Base-by-base conservation (phyloP, 1,140 invertebrate species). In the Aphaenogaster rudis region DNA sequence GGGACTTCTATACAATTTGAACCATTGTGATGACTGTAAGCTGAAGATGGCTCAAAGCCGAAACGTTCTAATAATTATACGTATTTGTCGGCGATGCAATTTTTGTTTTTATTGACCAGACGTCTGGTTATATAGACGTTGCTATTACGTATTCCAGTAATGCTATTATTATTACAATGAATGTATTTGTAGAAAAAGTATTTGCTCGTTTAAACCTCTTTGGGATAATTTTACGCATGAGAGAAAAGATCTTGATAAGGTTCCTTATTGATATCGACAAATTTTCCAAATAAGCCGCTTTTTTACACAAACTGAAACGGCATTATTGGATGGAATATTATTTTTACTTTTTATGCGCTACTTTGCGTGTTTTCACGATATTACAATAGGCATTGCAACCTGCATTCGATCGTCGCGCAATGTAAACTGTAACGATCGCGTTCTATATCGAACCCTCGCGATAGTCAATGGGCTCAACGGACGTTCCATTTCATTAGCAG, bases 401-500 rank as follows among this genome's bases (percentile, higher is more conserved):
- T 74, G 39, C 48, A 80, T 74, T 81, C 52, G 88, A 52, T 69
- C 71, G 50, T 69, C 21, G 52, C 28, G 54, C 48, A 71, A 61
- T 84, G 79, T 28, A 72, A 82, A 57, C 66, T 72, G 64, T 79
- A 85, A 88, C 69, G 63, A 89, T 90, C 64, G 66, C 8, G 9
- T 9, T 9, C 79, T 57, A 66, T 80, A 79, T 89, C 54, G 61
- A 59, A 17, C 11, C 17, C 54, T 15, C 33, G 54, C 17, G 64
- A 79, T 17, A 77, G 57, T 54, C 67, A 67, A 7, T 69, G 11
- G 17, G 72, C 4, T 13, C 42, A 64, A 71, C 63, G 36, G 21
- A 33, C 39, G 71, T 86, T 91, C 69, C 80, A 86, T 90, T 90
- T 86, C 89, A 91, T 91, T 90, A 90, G 81, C 64, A 88, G 63